Percentiles rank a stretch among this genome's conserved stretches.
Conservation (phyloP, 2,888 invertebrate species). For the Acrobasis consociella region DNA sequence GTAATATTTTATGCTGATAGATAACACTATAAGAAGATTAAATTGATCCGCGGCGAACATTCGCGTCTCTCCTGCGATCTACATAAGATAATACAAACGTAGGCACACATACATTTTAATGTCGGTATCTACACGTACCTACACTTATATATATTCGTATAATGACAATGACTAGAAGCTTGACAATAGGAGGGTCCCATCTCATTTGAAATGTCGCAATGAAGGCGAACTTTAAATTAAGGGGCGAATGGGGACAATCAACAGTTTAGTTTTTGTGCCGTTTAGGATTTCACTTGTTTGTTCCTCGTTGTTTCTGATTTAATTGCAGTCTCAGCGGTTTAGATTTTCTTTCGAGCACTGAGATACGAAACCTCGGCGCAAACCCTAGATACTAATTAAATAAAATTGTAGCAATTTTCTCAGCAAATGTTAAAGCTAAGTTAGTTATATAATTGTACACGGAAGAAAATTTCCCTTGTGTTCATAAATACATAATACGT, state of each 20-base stretch:
- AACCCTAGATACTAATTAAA: background rate
- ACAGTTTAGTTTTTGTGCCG: slow-evolving; percentile 31
- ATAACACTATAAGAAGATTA: slow-evolving; percentile 18
- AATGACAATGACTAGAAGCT: slow-evolving; percentile 39
- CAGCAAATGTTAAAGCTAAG: background rate
- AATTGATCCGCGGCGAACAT: background rate
- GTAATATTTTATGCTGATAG: too few relatives aligned
- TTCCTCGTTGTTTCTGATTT: slow-evolving; percentile 7
- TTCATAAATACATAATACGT: background rate
- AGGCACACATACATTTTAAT: slow-evolving; percentile 19
- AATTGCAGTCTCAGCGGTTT: slow-evolving; percentile 2
- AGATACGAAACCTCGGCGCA: background rate
- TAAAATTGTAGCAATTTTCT: slow-evolving; percentile 11
- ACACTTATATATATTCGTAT: slow-evolving; percentile 31
- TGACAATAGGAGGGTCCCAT: slow-evolving; percentile 39
- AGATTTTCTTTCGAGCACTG: slow-evolving; percentile 6
- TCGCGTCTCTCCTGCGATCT: slow-evolving; percentile 20
- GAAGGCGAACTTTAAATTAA: slow-evolving; percentile 51
- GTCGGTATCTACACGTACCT: background rate
- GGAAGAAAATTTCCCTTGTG: background rate
- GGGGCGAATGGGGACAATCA: slow-evolving; percentile 41
- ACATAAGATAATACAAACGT: slow-evolving; percentile 18
- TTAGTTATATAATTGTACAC: slow-evolving; percentile 5
- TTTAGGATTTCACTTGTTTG: slow-evolving; percentile 26
- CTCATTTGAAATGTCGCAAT: slow-evolving; percentile 47